Evolutionary conservation across 2,888 invertebrate species (phyloP).

Genomic region (Nomada fucata): DNA sequence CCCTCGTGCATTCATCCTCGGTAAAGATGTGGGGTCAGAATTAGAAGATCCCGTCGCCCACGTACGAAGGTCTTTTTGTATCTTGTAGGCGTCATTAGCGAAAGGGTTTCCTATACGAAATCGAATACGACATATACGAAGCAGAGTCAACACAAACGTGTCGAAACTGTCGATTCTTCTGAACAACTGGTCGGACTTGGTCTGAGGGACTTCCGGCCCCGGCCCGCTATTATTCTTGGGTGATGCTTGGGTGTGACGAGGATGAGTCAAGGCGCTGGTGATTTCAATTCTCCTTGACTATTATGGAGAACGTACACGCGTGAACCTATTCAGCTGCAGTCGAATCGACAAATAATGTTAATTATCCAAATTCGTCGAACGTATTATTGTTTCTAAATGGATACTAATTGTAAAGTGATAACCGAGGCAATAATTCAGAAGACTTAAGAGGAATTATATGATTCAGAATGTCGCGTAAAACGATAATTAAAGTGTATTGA

Average conservation of each 20-base stretch:
- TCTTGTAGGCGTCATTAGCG: conserved; percentile 81
- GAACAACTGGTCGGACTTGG: conserved; percentile 66
- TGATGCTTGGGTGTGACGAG: conserved; percentile 79
- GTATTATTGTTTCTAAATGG: neutral
- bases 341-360: conserved; percentile 8
- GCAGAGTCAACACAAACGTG: conserved; percentile 59
- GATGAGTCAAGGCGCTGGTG: conserved; percentile 54
- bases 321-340: neutral
- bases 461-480: too few species aligned
- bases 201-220: conserved; percentile 76
- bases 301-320: conserved; percentile 17
- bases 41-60: conserved; percentile 82
- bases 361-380: neutral
- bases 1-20: conserved; percentile 47
- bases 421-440: too few species aligned
- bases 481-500: too few species aligned
- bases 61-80: conserved; percentile 77
- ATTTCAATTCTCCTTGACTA: conserved; percentile 61
- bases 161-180: conserved; percentile 73
- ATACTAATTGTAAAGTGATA: neutral
- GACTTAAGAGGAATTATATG: too few species aligned
- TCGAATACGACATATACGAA: conserved; percentile 71
- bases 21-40: conserved; percentile 53
- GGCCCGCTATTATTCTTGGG: conserved; percentile 75
- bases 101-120: conserved; percentile 73